Evolutionary conservation across 2,113 vertebrate species (phyloP), one percentile per base, ranked within the genome.

Genomic region (Neoarius graeffei): DNA sequence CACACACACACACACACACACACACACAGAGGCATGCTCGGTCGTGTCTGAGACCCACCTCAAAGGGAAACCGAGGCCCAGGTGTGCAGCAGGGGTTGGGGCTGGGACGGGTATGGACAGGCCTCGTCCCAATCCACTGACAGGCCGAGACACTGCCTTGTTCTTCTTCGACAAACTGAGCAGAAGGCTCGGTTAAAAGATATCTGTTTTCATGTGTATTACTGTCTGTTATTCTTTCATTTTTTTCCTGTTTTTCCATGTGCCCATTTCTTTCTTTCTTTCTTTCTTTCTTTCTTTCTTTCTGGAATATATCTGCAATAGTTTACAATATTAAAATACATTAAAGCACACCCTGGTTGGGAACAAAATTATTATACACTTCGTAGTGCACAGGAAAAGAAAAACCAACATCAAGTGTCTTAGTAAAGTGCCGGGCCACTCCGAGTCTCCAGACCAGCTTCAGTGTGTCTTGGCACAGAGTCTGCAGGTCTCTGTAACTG

Each of bases 61-160:
- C n/a, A 81, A 86, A 91, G 86, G 69, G 59, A 86, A 87, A 56
- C 42, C 56, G 81, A 56, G 83, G 88, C 86, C 88, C 89, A 92
- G 91, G 90, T 91, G 90, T 85, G 86, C 83, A 81, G 86, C 59
- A 85, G 80, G 60, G 84, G 83, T 81, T 87, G 87, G 50, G 79
- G 89, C 80, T 88, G 88, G 86, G 89, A 91, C 86, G 89, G 82
- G 91, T 92, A 90, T 54, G 64, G 88, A 88, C 91, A 92, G 84
- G 91, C 85, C 88, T 87, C 54, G 56, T 73, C 69, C 14, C 35
- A 77, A 89, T 91, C 89, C 66, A 73, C 87, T 88, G 82, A 57
- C 88, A 88, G 57, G 76, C 60, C 13, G 27, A 86, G 64, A 81
- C 79, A 69, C 81, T 67, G 25, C 27, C 60, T 87, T 57, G 50